These are phyloP conservation scores for Pristionchus japonicus DNA, from an alignment of 2,888 invertebrate species.

Conservation along the genomic window DNA sequence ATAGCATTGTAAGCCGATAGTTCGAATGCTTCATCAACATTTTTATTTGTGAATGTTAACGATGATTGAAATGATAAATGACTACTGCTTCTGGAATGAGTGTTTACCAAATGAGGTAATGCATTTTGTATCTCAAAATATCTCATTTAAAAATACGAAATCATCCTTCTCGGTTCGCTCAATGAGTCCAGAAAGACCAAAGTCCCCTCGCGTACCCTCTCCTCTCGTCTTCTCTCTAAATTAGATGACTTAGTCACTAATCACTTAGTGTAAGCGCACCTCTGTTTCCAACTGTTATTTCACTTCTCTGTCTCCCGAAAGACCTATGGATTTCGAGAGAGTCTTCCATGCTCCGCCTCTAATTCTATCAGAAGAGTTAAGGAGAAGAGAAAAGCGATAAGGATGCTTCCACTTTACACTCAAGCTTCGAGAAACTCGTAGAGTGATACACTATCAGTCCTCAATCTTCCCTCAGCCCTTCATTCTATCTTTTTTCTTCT, in stretches of 20 bases:
- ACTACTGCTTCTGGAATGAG: too few species aligned
- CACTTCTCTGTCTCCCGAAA: neutral
- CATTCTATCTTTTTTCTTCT: neutral
- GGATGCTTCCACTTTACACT: neutral
- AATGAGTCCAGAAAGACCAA: too few species aligned
- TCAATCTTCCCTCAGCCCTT: neutral
- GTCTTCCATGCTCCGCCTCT: neutral
- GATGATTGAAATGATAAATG: too few species aligned
- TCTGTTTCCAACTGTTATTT: neutral
- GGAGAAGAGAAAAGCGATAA: neutral
- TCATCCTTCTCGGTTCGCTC: too few species aligned
- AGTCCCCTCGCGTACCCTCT: too few species aligned
- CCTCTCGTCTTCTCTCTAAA: too few species aligned
- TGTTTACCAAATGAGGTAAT: too few species aligned
- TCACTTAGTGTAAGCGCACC: neutral
- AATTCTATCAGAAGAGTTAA: neutral
- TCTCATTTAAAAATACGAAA: too few species aligned
- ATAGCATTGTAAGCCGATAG: too few species aligned
- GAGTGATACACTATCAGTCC: neutral
- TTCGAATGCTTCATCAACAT: too few species aligned
- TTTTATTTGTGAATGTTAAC: too few species aligned
- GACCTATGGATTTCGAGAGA: neutral
- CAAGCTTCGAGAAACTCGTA: neutral
- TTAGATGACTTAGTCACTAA: neutral
- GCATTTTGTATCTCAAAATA: too few species aligned